Conservation (phyloP, 2,113 vertebrate genomes). For the Osmerus eperlanus region DNA sequence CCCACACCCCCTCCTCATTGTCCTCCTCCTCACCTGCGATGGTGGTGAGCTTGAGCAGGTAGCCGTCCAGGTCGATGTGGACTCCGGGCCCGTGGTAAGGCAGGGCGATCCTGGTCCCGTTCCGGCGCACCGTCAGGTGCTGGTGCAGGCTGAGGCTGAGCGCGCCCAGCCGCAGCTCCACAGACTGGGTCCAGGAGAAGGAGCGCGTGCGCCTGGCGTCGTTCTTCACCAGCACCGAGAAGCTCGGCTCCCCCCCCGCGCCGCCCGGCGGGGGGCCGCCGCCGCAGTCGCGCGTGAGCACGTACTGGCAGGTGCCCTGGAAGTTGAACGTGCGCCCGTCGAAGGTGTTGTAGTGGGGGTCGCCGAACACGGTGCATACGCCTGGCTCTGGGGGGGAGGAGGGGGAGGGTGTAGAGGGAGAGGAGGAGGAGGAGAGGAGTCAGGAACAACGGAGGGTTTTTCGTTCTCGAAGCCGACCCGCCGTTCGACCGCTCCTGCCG, state of each 20-base stretch:
- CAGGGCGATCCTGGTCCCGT: conserved; percentile 87
- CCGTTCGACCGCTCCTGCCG: no score
- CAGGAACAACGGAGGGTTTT: no score
- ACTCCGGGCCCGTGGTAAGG: conserved; percentile 85
- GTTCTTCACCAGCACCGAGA: conserved; percentile 95
- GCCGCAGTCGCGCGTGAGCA: conserved; percentile 89
- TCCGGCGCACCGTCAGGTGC: conserved; percentile 92
- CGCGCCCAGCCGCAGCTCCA: conserved; percentile 81
- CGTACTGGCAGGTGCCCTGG: conserved; percentile 97
- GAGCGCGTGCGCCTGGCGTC: conserved; percentile 91
- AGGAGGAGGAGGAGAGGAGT: neutral
- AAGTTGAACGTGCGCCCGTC: conserved; percentile 99
- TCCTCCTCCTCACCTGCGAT: conserved; percentile 75
- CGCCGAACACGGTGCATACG: conserved; percentile 97
- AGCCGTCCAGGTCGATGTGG: conserved; percentile 91
- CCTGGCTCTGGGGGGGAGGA: conserved; percentile 84
- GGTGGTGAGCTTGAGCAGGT: conserved; percentile 93
- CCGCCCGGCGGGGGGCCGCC: conserved; percentile 19
- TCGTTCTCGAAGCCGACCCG: no score
- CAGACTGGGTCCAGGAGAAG: conserved; percentile 97
- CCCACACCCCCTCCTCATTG: neutral
- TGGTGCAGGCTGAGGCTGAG: conserved; percentile 89
- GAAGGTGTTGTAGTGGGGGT: conserved; percentile 99
- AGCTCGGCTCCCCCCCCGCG: conserved; percentile 74
- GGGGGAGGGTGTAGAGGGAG: conserved; percentile 42